Evolutionary conservation across 2,888 invertebrate species (phyloP).

Genomic region (Leptinotarsa tumamoca): DNA sequence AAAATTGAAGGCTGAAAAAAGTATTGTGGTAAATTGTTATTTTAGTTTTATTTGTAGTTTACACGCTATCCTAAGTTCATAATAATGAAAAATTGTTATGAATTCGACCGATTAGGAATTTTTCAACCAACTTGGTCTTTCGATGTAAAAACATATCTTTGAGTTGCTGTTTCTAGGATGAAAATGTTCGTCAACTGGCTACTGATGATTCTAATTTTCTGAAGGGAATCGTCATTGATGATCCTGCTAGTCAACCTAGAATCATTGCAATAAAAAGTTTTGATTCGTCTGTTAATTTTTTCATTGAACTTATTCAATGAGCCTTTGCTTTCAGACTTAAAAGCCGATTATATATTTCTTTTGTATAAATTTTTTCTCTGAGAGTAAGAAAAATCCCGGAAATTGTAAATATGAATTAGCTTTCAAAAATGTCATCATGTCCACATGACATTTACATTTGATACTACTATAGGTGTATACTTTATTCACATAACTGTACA

Average conservation of each 20-base stretch:
- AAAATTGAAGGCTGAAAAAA: slow-evolving; percentile 2
- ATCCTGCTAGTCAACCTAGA: no score
- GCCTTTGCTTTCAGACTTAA: no score
- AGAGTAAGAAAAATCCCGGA: neutral
- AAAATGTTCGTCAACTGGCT: no score
- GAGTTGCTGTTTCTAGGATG: no score
- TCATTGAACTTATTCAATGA: no score
- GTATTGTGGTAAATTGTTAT: neutral
- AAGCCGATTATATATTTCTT: neutral
- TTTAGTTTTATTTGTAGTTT: neutral
- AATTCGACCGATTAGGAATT: neutral
- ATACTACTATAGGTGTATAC: neutral
- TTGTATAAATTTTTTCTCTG: slow-evolving; percentile 1
- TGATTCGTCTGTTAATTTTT: no score
- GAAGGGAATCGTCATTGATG: no score
- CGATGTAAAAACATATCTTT: no score
- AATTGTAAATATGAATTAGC: slow-evolving; percentile 2
- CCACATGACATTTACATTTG: neutral
- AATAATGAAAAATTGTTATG: neutral
- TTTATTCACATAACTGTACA: slow-evolving; percentile 4
- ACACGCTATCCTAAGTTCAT: neutral
- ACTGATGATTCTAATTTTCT: no score
- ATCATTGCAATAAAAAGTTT: no score
- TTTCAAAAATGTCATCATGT: neutral
- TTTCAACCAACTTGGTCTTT: no score